Evolutionary conservation across 1,140 invertebrate genomes (phyloP).

Genomic region (Microplitis mediator): DNA sequence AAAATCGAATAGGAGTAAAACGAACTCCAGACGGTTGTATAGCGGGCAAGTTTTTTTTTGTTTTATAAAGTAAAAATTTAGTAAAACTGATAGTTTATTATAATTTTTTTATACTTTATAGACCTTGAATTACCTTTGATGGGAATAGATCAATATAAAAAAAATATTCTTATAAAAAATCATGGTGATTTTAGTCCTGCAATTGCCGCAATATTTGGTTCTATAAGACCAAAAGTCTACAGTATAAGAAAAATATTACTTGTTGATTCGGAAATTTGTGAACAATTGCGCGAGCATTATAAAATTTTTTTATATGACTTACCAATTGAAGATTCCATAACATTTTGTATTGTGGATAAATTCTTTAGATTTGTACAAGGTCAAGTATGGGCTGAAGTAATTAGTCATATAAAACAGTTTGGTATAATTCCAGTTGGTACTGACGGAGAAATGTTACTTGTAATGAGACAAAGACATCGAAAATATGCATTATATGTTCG

Average conservation of each 20-base stretch:
- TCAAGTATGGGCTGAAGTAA: constrained; percentile 45
- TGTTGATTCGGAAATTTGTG: constrained; percentile 30
- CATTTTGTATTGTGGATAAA: constrained; percentile 38
- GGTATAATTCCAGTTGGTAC: constrained; percentile 38
- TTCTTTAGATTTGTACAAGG: constrained; percentile 45
- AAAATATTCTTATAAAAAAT: constrained; percentile 33
- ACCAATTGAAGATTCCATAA: constrained; percentile 41
- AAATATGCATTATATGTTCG: constrained; percentile 32
- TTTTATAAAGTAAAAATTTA: not conserved
- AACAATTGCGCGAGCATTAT: constrained; percentile 38
- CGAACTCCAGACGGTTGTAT: constrained; percentile 35
- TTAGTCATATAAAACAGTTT: constrained; percentile 37
- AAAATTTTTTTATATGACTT: constrained; percentile 38
- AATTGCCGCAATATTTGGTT: constrained; percentile 39
- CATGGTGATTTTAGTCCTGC: constrained; percentile 32
- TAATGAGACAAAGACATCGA: constrained; percentile 42
- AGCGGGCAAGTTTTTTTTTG: constrained; percentile 24
- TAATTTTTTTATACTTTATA: constrained; percentile 9
- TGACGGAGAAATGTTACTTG: constrained; percentile 41
- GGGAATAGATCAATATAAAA: constrained; percentile 37
- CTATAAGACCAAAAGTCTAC: constrained; percentile 47
- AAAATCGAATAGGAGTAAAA: constrained; percentile 36
- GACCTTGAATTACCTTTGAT: constrained; percentile 42
- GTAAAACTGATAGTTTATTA: not conserved
- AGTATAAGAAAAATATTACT: constrained; percentile 41